Conservation (phyloP, 2,113 vertebrate genomes). For the Fregetta grallaria region DNA sequence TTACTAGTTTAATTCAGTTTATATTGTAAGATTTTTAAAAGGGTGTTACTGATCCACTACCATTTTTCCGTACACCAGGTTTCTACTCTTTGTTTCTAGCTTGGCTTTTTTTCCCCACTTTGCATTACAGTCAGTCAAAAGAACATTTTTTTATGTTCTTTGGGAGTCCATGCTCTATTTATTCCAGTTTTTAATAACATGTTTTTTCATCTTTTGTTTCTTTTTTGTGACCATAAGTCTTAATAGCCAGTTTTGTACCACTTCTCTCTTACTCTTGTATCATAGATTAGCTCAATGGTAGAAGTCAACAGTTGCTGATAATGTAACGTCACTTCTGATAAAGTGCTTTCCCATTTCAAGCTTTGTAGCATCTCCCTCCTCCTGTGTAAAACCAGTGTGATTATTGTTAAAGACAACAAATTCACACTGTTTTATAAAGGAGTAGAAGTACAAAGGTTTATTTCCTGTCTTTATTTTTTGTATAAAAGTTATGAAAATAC, state of each 20-base stretch:
- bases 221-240: background rate
- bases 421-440: background rate
- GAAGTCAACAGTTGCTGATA: background rate
- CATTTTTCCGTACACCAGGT: background rate
- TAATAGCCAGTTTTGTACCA: background rate
- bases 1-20: background rate
- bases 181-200: background rate
- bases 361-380: background rate
- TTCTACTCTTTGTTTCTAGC: background rate
- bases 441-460: background rate
- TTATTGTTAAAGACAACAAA: background rate
- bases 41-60: background rate
- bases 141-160: background rate
- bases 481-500: slow-evolving; percentile 7
- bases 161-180: background rate
- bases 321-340: background rate
- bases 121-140: background rate
- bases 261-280: background rate
- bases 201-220: background rate
- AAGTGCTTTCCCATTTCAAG: background rate
- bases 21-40: background rate
- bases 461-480: background rate
- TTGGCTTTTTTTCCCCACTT: fast-evolving
- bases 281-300: background rate
- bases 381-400: background rate